These are phyloP conservation scores for Drosophila peninsularis DNA, from an alignment of 2,888 invertebrate genomes.

Conservation along the genomic window DNA sequence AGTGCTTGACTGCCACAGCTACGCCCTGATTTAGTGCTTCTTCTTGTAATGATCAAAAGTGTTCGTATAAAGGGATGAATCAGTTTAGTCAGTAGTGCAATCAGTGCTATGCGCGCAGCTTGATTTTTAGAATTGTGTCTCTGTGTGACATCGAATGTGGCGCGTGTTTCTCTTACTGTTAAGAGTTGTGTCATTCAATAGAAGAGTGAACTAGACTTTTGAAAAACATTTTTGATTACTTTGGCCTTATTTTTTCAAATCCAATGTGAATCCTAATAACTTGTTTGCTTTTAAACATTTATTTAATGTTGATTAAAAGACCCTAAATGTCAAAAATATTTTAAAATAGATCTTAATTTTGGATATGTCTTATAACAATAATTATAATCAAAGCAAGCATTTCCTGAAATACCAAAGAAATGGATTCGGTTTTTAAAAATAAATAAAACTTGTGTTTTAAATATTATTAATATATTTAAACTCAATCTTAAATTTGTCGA, in stretches of 20 bases:
- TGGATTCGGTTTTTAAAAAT: too few species aligned
- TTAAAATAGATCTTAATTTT: too few species aligned
- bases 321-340: too few species aligned
- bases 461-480: not conserved
- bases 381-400: not conserved
- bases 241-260: not conserved
- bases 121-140: not conserved
- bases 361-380: not conserved
- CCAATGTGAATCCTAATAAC: not conserved
- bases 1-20: not conserved
- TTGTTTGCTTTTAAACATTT: too few species aligned
- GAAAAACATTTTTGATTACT: not conserved
- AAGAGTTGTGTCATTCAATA: not conserved
- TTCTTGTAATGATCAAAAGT: not conserved
- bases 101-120: slow-evolving; percentile 3
- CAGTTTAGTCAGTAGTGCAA: not conserved
- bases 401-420: too few species aligned
- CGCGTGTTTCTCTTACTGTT: not conserved
- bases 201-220: not conserved
- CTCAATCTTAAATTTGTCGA: not conserved
- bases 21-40: not conserved
- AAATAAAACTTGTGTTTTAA: too few species aligned
- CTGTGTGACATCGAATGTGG: not conserved
- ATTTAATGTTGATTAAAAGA: too few species aligned
- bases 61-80: slow-evolving; percentile 2